These are phyloP conservation scores for Pholis gunnellus DNA, from an alignment of 2,113 vertebrate species.

Conservation along the genomic window DNA sequence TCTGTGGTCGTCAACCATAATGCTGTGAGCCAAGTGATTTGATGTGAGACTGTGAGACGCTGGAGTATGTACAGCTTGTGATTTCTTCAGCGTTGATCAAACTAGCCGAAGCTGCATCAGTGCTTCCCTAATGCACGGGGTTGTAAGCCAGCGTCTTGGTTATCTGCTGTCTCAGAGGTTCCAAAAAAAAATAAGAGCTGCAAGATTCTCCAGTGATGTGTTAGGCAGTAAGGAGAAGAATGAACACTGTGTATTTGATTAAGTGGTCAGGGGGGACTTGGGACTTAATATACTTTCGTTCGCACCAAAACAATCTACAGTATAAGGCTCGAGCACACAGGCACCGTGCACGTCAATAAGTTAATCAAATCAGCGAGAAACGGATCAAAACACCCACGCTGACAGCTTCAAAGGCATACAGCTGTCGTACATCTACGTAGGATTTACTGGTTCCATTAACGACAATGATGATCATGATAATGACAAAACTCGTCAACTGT, in stretches of 20 bases:
- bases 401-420: conserved; percentile 38
- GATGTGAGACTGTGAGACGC: not conserved
- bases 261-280: conserved; percentile 9
- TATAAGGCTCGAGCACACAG: not conserved
- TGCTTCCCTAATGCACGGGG: not conserved
- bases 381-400: conserved; percentile 31
- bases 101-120: not conserved
- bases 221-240: conserved; percentile 9
- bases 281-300: conserved; percentile 5
- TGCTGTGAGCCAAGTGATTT: not conserved
- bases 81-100: not conserved
- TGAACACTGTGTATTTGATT: conserved; percentile 40
- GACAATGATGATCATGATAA: not conserved
- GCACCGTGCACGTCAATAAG: conserved; percentile 43
- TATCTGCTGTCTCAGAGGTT: conserved; percentile 15
- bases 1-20: too few species aligned
- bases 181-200: not conserved
- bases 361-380: conserved; percentile 45
- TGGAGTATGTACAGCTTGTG: not conserved
- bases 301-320: conserved; percentile 32
- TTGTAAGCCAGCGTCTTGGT: not conserved
- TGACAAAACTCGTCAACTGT: not conserved
- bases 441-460: conserved; percentile 5
- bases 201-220: conserved; percentile 12
- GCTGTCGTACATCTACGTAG: conserved; percentile 31